Evolutionary conservation across 2,888 invertebrate species (phyloP).

Genomic region (Melieria crassipennis): DNA sequence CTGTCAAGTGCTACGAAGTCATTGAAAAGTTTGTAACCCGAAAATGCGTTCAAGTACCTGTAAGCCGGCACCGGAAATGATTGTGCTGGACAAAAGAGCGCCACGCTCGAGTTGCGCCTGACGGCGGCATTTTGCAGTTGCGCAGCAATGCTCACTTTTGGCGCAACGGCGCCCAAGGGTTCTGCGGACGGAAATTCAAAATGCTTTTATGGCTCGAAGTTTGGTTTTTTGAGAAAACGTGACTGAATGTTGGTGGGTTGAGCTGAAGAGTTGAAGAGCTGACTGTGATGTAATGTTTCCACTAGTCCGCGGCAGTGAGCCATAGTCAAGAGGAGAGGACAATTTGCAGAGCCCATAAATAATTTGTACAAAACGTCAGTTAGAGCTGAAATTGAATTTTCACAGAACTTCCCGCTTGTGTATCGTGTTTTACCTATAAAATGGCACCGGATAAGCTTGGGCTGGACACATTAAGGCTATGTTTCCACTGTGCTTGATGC

Average conservation of each 20-base stretch:
- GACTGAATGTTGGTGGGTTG: constrained; percentile 35
- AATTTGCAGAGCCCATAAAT: neutral
- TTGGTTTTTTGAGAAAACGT: neutral
- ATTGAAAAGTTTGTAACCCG: neutral
- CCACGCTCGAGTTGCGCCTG: constrained; percentile 68
- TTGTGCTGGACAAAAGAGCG: constrained; percentile 76
- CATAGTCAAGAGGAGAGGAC: neutral
- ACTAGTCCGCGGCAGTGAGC: too few species aligned
- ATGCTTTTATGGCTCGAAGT: neutral
- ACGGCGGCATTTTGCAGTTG: constrained; percentile 64
- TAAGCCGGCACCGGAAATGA: constrained; percentile 75
- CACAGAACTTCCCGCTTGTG: neutral
- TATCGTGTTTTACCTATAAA: constrained; percentile 66
- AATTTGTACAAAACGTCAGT: too few species aligned
- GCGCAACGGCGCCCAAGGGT: constrained; percentile 68
- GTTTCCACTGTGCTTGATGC: constrained; percentile 72
- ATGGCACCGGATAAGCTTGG: constrained; percentile 69
- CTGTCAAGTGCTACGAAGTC: constrained; percentile 6
- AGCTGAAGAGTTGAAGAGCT: too few species aligned
- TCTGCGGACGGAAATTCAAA: constrained; percentile 51
- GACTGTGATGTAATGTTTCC: too few species aligned
- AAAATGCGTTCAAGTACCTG: constrained; percentile 64
- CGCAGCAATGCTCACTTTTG: constrained; percentile 69
- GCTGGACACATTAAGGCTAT: constrained; percentile 70
- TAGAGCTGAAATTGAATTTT: too few species aligned